phyloP scores from a whole-genome alignment of 2,797 vertebrate species.

The Macroramphosus scolopax region DNA sequence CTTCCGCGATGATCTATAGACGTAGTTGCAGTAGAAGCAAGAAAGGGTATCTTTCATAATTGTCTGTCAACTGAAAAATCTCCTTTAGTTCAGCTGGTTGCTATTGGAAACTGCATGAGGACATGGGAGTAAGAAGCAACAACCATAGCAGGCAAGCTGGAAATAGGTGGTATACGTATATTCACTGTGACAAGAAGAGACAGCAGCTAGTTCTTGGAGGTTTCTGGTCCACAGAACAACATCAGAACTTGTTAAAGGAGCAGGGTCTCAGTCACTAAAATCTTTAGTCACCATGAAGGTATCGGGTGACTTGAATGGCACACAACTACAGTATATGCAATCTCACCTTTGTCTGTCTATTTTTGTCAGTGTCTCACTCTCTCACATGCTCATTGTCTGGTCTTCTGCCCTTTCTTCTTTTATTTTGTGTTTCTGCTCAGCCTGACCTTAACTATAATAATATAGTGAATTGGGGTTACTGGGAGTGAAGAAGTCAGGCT shows the following conservation, averaged over 20 bases:
- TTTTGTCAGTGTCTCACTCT: constrained; percentile 22
- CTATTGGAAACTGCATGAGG: constrained; percentile 73
- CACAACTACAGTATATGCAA: constrained; percentile 1
- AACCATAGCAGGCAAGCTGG: constrained; percentile 53
- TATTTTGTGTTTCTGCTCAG: constrained; percentile 29
- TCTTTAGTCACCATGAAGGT: constrained; percentile 26
- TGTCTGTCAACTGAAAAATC: constrained; percentile 66
- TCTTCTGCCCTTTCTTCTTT: constrained; percentile 24
- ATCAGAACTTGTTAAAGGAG: constrained; percentile 43
- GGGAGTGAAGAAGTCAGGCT: constrained; percentile 55
- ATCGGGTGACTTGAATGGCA: constrained; percentile 17
- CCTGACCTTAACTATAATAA: constrained; percentile 70
- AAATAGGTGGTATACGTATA: constrained; percentile 53
- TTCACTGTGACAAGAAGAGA: constrained; percentile 56
- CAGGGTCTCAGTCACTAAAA: constrained; percentile 12
- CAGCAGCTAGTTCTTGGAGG: constrained; percentile 42
- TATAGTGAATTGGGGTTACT: constrained; percentile 70
- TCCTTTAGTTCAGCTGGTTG: constrained; percentile 69
- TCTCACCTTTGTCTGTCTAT: constrained; percentile 28
- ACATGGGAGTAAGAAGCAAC: constrained; percentile 53
- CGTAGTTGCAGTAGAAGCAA: constrained; percentile 50
- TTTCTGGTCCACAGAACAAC: constrained; percentile 50
- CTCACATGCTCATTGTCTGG: constrained; percentile 31
- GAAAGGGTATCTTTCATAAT: constrained; percentile 64
- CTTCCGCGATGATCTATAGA: constrained; percentile 61